phyloP scores from a whole-genome alignment of 64 coral and sea anemone genomes.

The Pocillopora damicornis region DNA sequence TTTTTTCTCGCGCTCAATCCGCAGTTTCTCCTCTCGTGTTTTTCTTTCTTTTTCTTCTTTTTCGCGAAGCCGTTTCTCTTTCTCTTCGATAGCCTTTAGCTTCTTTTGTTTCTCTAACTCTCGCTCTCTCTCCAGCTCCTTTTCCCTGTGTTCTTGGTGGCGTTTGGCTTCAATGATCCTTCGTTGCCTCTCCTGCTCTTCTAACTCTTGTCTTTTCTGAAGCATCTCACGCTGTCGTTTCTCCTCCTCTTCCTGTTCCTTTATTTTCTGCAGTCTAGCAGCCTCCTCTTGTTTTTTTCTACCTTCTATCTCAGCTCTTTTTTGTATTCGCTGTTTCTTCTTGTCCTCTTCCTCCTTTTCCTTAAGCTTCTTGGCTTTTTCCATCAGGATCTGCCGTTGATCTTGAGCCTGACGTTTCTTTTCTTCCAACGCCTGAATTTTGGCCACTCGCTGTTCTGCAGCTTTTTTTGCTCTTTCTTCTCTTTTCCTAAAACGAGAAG shows the following conservation, averaged over 20 bases:
- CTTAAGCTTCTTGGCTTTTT: conserved; percentile 76
- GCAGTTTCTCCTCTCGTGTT: conserved; percentile 64
- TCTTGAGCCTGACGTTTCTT: conserved; percentile 65
- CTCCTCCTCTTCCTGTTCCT: conserved; percentile 73
- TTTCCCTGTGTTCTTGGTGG: conserved; percentile 72
- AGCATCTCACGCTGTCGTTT: conserved; percentile 69
- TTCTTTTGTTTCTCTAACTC: conserved; percentile 69
- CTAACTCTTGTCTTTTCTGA: conserved; percentile 68
- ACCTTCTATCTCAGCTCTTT: conserved; percentile 75
- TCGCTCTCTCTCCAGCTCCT: conserved; percentile 72
- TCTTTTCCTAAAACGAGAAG: conserved; percentile 56
- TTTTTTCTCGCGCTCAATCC: conserved; percentile 57
- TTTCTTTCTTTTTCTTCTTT: conserved; percentile 75
- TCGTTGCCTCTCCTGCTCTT: conserved; percentile 81
- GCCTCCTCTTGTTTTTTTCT: conserved; percentile 85
- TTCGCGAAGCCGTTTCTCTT: conserved; percentile 59
- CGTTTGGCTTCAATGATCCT: conserved; percentile 80
- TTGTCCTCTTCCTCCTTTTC: conserved; percentile 81
- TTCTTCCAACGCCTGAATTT: conserved; percentile 49
- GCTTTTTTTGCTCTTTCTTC: conserved; percentile 74
- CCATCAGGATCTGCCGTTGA: conserved; percentile 58
- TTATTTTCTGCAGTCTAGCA: conserved; percentile 51
- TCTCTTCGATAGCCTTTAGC: conserved; percentile 81
- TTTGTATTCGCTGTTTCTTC: conserved; percentile 62
- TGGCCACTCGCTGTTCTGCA: conserved; percentile 70